Evolutionary conservation across 2,113 vertebrate species (phyloP).

Genomic region (Burhinus bistriatus): DNA sequence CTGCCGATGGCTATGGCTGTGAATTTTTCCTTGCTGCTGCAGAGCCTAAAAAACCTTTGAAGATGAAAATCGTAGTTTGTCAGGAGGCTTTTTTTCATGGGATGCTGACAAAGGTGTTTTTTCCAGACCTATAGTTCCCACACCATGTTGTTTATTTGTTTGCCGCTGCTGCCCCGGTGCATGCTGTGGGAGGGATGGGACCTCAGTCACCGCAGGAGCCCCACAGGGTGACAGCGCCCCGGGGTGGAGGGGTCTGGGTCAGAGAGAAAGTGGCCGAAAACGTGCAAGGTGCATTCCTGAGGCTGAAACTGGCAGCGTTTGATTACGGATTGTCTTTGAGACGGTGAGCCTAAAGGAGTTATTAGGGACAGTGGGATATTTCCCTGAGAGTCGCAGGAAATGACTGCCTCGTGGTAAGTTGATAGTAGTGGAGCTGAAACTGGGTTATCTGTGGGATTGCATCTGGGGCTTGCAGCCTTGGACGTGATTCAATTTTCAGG

Average conservation of each 20-base stretch:
- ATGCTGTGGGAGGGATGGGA: background rate
- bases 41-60: background rate
- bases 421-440: conserved; percentile 59
- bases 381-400: conserved; percentile 48
- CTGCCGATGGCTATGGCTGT: background rate
- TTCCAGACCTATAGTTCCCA: background rate
- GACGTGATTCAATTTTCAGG: conserved; percentile 38
- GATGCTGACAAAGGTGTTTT: background rate
- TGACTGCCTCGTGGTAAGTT: conserved; percentile 36
- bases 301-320: background rate
- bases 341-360: background rate
- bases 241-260: background rate
- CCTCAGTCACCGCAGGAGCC: fast-evolving
- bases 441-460: conserved; percentile 58
- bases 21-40: background rate
- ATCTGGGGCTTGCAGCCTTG: conserved; percentile 49
- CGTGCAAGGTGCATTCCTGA: background rate
- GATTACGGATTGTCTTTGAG: conserved; percentile 20
- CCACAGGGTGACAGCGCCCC: background rate
- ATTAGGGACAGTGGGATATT: conserved; percentile 54
- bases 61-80: background rate
- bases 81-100: background rate
- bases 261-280: background rate
- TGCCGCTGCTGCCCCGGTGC: fast-evolving
- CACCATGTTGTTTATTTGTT: fast-evolving